Base-by-base conservation (phyloP, 2,113 vertebrate species). In the Prietella phreatophila region DNA sequence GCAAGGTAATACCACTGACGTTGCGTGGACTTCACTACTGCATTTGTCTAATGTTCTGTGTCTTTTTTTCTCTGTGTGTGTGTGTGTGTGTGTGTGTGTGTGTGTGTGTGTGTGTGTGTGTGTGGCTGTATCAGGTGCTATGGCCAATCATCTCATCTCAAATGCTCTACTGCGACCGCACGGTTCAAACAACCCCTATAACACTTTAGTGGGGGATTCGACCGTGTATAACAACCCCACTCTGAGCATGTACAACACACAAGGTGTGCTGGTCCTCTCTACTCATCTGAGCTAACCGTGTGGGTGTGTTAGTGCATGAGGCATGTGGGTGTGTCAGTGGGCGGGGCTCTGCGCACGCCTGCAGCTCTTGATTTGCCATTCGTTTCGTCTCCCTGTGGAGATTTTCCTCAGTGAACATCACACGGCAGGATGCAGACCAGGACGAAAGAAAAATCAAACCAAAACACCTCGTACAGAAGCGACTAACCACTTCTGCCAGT, bases 111-210 rank as follows among this genome's bases (percentile, higher is more conserved):
- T 94, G 96, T 96, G 96, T 97, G 96, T 97, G 95, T 96, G 92
- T 96, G 89, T 96, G 97, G 96, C 97, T 97, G 97, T 96, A 97
- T 95, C 97, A 99, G 98, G 98, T 97, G 97, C 97, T 96, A 99
- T 99, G 98, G 98, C 98, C 98, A 99, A 99, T 95, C 98, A 99
- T 97, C 97, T 99, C 96, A 98, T 99, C 96, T 97, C 97, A 97
- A 99, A 98, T 96, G 97, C 98, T 95, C 98, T 99, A 93, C 98
- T 99, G 95, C 98, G 98, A 97, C 97, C 98, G 96, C 98, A 99
- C 97, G 97, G 97, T 96, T 98, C 98, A 98, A 99, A 99, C 97
- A 99, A 99, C 97, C 98, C 98, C 95, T 99, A 99, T 99, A 99
- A 99, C 95, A 99, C 98, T 96, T 97, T 99, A 97, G 97, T 99